Base-by-base conservation (phyloP, 2,888 invertebrate genomes). In the Cerceris ruficornis region DNA sequence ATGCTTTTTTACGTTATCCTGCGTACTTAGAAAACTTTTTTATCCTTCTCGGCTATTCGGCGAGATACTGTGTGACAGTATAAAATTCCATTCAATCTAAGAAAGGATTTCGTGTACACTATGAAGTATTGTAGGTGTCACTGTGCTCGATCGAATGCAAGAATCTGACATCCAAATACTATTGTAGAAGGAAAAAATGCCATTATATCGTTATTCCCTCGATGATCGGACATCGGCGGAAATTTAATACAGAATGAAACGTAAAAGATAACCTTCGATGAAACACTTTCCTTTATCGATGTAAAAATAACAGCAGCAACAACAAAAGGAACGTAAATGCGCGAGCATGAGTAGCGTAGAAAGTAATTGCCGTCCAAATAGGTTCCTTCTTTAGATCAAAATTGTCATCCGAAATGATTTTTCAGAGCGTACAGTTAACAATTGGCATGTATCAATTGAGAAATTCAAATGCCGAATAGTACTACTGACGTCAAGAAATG, bases 361-460 rank as follows among this genome's bases (percentile, higher is more conserved):
- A 86, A 88, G 81, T 85, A 86, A 88, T 84, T 87, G 87, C 88
- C 88, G 88, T 88, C 88, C 88, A 88, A 79, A 82, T 87, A 87
- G 84, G 82, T 85, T 84, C 83, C 84, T 83, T 78, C 65, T 42
- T 78, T 72, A 74, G 69, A 64, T 77, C 75, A 81, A 78, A 85
- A 84, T 81, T 85, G 52, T 71, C 67, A 77, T 50, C 50, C 43
- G 67, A 62, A 50, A 65, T 72, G 69, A 58, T 60, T 72, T 50
- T 39, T 59, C 62, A 54, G 58, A 8, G 7, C 41, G 43, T 58
- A 70, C 50, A 50, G 64, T 55, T 64, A 46, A n/a, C 1, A 54
- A 65, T 70, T 54, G 72, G 61, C 15, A 28, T 42, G 14, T n/a
- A 15, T n/a, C 7, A 7, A 14, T 70, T 54, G n/a, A 52, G 6